Conservation (phyloP, 2,797 vertebrate species). For the Muraenolepis orangiensis region DNA sequence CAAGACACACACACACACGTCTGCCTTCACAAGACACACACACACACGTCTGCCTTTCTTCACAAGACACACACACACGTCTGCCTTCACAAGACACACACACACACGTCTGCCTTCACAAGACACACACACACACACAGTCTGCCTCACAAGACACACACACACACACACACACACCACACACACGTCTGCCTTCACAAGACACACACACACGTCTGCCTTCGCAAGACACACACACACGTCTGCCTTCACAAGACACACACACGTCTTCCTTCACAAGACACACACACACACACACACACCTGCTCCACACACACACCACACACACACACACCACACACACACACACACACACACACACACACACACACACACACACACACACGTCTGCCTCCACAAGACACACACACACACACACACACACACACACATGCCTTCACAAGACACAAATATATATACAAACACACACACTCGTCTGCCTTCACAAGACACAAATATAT, state of each 20-base stretch:
- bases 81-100: not conserved
- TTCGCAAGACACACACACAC: conserved; percentile 2
- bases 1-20: too few relatives aligned
- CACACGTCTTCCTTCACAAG: not conserved
- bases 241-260: not conserved
- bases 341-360: too few relatives aligned
- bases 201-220: not conserved
- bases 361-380: too few relatives aligned
- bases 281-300: not conserved
- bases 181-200: not conserved
- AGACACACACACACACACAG: not conserved
- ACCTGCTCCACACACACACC: not conserved
- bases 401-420: not conserved
- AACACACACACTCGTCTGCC: not conserved
- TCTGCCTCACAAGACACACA: not conserved
- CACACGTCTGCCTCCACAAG: too few relatives aligned
- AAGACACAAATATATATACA: not conserved
- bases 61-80: not conserved
- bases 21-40: too few relatives aligned
- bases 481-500: not conserved
- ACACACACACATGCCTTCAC: not conserved
- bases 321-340: not conserved
- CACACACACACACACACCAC: not conserved
- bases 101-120: not conserved
- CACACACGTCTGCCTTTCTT: too few relatives aligned